phyloP scores from a whole-genome alignment of 1,140 invertebrate genomes.

The Drosophila navojoa region DNA sequence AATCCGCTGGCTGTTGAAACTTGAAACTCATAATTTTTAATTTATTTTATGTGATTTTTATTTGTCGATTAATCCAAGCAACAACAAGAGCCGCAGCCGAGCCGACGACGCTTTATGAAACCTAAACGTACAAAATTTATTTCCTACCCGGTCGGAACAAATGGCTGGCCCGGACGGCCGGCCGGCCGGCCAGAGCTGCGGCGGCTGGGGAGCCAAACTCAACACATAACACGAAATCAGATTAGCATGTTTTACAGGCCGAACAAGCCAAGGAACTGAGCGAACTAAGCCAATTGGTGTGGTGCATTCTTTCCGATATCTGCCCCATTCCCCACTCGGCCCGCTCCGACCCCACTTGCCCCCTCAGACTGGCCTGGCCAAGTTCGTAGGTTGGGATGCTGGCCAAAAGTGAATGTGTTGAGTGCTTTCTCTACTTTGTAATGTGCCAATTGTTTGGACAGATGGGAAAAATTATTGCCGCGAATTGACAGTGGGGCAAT shows the following conservation, averaged over 20 bases:
- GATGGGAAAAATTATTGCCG: slow-evolving; percentile 65
- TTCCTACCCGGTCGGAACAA: slow-evolving; percentile 51
- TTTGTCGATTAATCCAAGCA: slow-evolving; percentile 77
- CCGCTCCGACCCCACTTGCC: neutral
- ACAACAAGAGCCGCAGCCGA: slow-evolving; percentile 30
- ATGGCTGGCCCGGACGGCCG: neutral
- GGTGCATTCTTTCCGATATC: slow-evolving; percentile 25
- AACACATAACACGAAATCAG: slow-evolving; percentile 82
- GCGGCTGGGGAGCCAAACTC: slow-evolving; percentile 42
- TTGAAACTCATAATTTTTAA: slow-evolving; percentile 83
- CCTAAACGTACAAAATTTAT: slow-evolving; percentile 82
- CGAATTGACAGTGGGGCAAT: slow-evolving; percentile 64
- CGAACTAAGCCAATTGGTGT: slow-evolving; percentile 74
- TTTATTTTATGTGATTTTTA: slow-evolving; percentile 83
- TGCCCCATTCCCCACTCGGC: neutral
- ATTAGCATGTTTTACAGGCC: slow-evolving; percentile 79
- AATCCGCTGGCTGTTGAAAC: slow-evolving; percentile 76
- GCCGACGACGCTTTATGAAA: slow-evolving; percentile 77
- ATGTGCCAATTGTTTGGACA: slow-evolving; percentile 75
- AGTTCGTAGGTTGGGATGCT: slow-evolving; percentile 1
- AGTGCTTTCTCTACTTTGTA: slow-evolving; percentile 79
- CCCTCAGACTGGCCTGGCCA: neutral
- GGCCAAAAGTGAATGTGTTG: slow-evolving; percentile 76
- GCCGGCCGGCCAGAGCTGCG: neutral
- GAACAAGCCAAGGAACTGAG: slow-evolving; percentile 61